Percentiles rank a stretch among this genome's conserved stretches.
phyloP scores from a whole-genome alignment of 1,140 invertebrate species.

The Stegodyphus mimosarum region DNA sequence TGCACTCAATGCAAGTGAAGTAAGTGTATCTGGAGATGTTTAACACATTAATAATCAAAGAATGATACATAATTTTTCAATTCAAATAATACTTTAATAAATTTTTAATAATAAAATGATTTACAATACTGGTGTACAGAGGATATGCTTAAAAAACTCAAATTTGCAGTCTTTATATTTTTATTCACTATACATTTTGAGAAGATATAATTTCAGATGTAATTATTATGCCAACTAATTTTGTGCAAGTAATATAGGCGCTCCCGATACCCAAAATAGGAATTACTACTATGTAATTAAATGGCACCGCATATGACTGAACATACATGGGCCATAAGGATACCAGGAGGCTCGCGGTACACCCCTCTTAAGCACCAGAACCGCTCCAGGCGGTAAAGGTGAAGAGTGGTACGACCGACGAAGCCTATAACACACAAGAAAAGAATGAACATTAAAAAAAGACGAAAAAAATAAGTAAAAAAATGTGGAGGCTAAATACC shows the following conservation, averaged over 20 bases:
- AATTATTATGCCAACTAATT: constrained; percentile 2
- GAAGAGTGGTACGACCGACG: neutral
- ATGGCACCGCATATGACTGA: constrained; percentile 46
- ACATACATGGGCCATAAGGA: constrained; percentile 47
- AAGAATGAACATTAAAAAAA: neutral
- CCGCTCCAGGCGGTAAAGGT: constrained; percentile 46
- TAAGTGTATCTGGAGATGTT: neutral
- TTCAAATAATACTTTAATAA: neutral
- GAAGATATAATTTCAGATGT: neutral
- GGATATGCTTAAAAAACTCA: neutral
- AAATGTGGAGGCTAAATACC: constrained; percentile 53
- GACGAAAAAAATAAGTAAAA: constrained; percentile 2
- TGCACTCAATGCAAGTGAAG: too few species aligned
- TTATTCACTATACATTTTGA: neutral
- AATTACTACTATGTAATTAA: constrained; percentile 1
- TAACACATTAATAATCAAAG: neutral
- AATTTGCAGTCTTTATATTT: neutral
- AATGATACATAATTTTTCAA: neutral
- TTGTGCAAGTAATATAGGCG: constrained; percentile 43
- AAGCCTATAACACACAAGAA: constrained; percentile 5
- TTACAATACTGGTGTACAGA: neutral
- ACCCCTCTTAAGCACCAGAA: constrained; percentile 5
- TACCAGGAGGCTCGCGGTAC: neutral
- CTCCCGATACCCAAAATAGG: constrained; percentile 20
- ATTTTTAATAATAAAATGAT: neutral